Evolutionary conservation across 2,888 invertebrate genomes (phyloP).

Genomic region (Hemaris fuciformis): DNA sequence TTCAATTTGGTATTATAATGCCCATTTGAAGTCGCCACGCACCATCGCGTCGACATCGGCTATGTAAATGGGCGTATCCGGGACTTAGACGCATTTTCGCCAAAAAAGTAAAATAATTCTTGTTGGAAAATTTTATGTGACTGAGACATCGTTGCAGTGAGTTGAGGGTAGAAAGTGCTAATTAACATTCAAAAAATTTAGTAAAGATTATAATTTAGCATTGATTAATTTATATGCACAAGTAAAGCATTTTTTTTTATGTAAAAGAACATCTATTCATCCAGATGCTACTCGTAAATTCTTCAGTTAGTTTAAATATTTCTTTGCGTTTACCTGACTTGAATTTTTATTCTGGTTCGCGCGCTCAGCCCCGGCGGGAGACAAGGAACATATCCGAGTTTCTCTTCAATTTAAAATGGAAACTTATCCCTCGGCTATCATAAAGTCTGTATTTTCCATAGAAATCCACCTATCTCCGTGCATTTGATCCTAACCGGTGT

Average conservation of each 20-base stretch:
- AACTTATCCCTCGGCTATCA: conserved; percentile 78
- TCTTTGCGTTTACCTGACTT: conserved; percentile 65
- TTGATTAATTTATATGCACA: conserved; percentile 27
- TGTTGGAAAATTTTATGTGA: conserved; percentile 42
- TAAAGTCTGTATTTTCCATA: conserved; percentile 80
- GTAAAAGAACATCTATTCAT: conserved; percentile 48
- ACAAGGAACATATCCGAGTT: conserved; percentile 75
- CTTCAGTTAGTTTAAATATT: conserved; percentile 71
- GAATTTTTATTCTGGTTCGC: conserved; percentile 73
- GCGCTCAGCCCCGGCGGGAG: conserved; percentile 62
- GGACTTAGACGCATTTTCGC: conserved; percentile 72
- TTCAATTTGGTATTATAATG: conserved; percentile 83
- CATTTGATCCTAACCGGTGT: conserved; percentile 74
- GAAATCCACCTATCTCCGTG: conserved; percentile 71
- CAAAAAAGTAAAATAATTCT: conserved; percentile 64
- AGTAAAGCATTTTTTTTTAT: conserved; percentile 30
- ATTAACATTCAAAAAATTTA: conserved; percentile 14
- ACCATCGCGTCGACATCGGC: conserved; percentile 80
- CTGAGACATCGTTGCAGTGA: conserved; percentile 20
- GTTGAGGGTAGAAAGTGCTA: conserved; percentile 13
- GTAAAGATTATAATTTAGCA: not conserved
- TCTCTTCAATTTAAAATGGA: conserved; percentile 80
- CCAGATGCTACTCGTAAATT: conserved; percentile 50
- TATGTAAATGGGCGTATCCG: conserved; percentile 80
- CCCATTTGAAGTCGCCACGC: conserved; percentile 81